Evolutionary conservation across 2,113 vertebrate genomes (phyloP).

Genomic region (Gobio gobio): DNA sequence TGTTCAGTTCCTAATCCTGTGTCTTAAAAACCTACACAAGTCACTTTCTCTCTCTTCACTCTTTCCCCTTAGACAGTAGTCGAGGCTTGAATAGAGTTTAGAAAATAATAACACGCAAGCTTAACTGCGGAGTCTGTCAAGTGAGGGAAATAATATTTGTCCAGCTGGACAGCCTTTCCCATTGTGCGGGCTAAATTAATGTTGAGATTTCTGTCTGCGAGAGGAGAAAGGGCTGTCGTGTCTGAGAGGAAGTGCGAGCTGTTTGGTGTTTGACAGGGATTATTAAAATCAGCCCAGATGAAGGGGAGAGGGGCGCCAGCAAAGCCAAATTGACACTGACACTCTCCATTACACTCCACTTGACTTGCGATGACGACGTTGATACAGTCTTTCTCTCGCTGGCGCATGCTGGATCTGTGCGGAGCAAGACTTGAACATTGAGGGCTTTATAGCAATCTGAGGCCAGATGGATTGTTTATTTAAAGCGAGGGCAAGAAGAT

Average conservation of each 20-base stretch:
- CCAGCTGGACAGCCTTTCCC: constrained; percentile 93
- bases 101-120: constrained; percentile 87
- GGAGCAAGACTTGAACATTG: constrained; percentile 75
- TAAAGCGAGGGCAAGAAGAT: constrained; percentile 70
- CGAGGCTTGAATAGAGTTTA: constrained; percentile 63
- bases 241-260: constrained; percentile 90
- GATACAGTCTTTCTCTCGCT: constrained; percentile 74
- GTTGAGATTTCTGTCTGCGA: constrained; percentile 95
- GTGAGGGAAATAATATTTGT: constrained; percentile 98
- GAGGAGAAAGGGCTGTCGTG: constrained; percentile 82
- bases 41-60: constrained; percentile 52
- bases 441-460: constrained; percentile 65
- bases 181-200: constrained; percentile 97
- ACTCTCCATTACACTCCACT: constrained; percentile 94
- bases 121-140: constrained; percentile 92
- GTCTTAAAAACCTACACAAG: constrained; percentile 79
- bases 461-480: constrained; percentile 74
- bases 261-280: constrained; percentile 98
- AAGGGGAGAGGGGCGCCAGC: constrained; percentile 84
- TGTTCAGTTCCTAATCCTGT: constrained; percentile 81
- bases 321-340: constrained; percentile 97
- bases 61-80: constrained; percentile 65
- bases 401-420: constrained; percentile 62
- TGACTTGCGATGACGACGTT: constrained; percentile 91
- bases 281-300: constrained; percentile 98